Evolutionary conservation across 1,140 invertebrate genomes (phyloP).

Genomic region (Zaprionus nigranus): DNA sequence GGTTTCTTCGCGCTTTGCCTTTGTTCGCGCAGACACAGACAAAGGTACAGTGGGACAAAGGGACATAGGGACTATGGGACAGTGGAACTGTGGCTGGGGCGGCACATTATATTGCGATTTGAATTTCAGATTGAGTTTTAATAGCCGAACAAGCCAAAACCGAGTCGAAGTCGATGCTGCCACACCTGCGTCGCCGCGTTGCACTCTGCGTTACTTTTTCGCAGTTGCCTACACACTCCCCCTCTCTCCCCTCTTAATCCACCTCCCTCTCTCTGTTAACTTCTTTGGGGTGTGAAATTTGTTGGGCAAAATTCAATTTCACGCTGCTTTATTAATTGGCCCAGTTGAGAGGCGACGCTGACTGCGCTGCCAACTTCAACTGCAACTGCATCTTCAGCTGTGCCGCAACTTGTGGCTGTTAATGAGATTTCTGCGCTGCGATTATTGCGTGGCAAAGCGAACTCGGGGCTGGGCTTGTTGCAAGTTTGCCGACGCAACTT

Average conservation of each 20-base stretch:
- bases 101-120: constrained; percentile 76
- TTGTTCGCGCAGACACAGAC: constrained; percentile 45
- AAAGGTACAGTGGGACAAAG: constrained; percentile 10
- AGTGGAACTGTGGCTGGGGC: constrained; percentile 31
- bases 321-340: constrained; percentile 84
- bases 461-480: constrained; percentile 8
- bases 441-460: constrained; percentile 41
- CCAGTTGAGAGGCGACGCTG: constrained; percentile 52
- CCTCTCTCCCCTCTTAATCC: background rate
- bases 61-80: background rate
- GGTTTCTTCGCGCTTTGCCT: constrained; percentile 53
- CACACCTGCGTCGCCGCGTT: constrained; percentile 70
- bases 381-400: constrained; percentile 10
- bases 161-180: constrained; percentile 17
- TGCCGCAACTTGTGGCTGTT: constrained; percentile 46
- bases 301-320: constrained; percentile 77
- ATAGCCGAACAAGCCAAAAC: constrained; percentile 55
- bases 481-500: constrained; percentile 29
- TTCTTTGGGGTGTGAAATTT: constrained; percentile 70
- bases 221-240: constrained; percentile 45
- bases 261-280: background rate
- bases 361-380: constrained; percentile 13
- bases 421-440: constrained; percentile 76
- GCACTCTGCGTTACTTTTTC: constrained; percentile 60
- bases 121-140: constrained; percentile 84